Base-by-base conservation (phyloP, 2,888 invertebrate species). In the Trachelus troglodyta region DNA sequence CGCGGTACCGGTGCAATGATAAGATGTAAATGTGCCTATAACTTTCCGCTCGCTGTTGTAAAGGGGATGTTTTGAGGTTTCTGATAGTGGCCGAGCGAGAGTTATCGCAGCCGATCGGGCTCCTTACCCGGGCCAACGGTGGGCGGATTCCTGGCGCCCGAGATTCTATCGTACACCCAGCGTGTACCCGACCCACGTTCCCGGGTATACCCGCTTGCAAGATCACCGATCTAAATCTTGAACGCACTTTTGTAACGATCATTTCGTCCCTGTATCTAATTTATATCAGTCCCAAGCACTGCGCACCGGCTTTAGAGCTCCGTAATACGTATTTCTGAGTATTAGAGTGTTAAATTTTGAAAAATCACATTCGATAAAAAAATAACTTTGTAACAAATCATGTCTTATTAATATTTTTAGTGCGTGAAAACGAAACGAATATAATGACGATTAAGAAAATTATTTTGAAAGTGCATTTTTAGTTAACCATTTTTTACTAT, bases 141-240 rank as follows among this genome's bases (percentile, higher is more conserved):
- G 83, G 85, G 85, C 84, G 85, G 85, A 84, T 84, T 82, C 83
- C 82, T 83, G 85, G 85, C 85, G 84, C 84, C 85, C 81, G 83
- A 84, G 85, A 85, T 85, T 85, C 83, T 85, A 85, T 85, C 85
- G 82, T 82, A 81, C 68, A 40, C 73, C 34, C 69, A 75, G 35
- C 77, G 74, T 71, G 75, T 75, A 75, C 75, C 76, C 76, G 69
- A 37, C 71, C 78, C 78, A 76, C 76, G 78, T 78, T 40, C 68
- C 34, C 71, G 73, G 34, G 69, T 33, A 73, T 34, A 40, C 68
- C 77, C 34, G 69, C 74, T 33, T 23, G 33, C 56, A 33, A 35
- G 75, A 56, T 35, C 75, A 23, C 56, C 75, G 75, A 75, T 75
- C 75, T 31, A 56, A 75, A 75, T 75, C 75, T 75, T 33, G 34